Evolutionary conservation across 2,797 vertebrate genomes (phyloP).

Genomic region (Otolemur crassicaudatus): DNA sequence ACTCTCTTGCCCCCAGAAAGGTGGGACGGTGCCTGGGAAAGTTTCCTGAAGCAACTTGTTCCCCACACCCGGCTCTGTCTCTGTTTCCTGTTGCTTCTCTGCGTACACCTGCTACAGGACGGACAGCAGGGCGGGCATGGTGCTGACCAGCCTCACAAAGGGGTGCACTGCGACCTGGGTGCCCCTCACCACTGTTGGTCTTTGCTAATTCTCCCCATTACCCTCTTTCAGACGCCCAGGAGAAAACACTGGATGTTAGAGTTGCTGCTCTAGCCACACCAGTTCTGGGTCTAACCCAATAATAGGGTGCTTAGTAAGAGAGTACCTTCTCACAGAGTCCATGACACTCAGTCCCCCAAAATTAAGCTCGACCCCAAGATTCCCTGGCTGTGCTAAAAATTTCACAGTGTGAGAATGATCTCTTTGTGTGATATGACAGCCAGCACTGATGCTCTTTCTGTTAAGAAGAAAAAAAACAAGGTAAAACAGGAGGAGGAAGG

Average conservation of each 20-base stretch:
- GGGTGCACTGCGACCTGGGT: accelerated
- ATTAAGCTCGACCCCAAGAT: not conserved
- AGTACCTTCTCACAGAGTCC: not conserved
- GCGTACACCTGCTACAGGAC: accelerated
- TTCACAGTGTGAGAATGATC: not conserved
- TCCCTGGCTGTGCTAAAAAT: not conserved
- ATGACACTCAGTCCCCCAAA: not conserved
- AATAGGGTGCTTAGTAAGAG: too few relatives aligned
- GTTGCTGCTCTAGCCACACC: not conserved
- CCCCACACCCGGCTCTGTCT: not conserved
- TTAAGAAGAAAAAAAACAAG: not conserved
- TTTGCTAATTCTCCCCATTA: not conserved
- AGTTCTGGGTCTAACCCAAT: not conserved
- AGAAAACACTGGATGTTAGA: not conserved
- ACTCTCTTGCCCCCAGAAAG: not conserved
- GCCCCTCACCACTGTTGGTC: too few relatives aligned
- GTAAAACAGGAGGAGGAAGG: too few relatives aligned
- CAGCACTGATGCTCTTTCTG: not conserved
- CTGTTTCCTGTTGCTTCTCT: not conserved
- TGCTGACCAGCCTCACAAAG: not conserved
- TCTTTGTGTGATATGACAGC: not conserved
- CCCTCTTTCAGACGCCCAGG: not conserved
- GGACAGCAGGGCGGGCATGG: accelerated
- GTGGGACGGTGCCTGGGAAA: accelerated
- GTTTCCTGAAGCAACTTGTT: accelerated